phyloP scores from a whole-genome alignment of 2,888 invertebrate species.

The Sinohyriopsis cumingii region DNA sequence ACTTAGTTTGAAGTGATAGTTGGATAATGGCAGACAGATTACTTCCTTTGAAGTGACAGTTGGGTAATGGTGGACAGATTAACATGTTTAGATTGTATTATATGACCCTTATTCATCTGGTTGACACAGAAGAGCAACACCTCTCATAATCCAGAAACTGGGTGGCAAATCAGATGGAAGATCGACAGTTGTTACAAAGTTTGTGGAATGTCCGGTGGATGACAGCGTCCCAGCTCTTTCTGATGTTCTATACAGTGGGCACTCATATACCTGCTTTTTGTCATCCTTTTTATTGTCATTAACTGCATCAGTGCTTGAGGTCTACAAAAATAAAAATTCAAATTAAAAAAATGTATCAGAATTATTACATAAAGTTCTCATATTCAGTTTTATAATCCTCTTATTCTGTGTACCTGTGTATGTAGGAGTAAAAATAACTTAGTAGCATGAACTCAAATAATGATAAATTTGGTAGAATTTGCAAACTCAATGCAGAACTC shows the following conservation, averaged over 20 bases:
- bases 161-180: constrained; percentile 60
- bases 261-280: constrained; percentile 54
- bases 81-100: no score
- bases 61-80: no score
- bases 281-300: constrained; percentile 4
- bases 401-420: no score
- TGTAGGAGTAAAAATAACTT: no score
- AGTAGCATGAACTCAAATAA: no score
- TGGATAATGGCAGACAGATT: no score
- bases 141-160: constrained; percentile 69
- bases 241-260: constrained; percentile 70
- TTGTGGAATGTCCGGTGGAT: constrained; percentile 70
- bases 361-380: neutral
- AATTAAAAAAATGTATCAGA: neutral
- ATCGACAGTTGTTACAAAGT: constrained; percentile 69
- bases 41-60: no score
- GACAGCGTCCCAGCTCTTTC: constrained; percentile 69
- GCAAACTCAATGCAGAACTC: no score
- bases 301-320: constrained; percentile 1
- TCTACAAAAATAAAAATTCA: neutral
- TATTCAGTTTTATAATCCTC: neutral
- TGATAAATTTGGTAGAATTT: no score
- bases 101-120: constrained; percentile 57
- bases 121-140: constrained; percentile 69
- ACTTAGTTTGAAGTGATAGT: no score